Base-by-base conservation (phyloP, 2,113 vertebrate genomes). In the Anarhynchus alexandrinus region DNA sequence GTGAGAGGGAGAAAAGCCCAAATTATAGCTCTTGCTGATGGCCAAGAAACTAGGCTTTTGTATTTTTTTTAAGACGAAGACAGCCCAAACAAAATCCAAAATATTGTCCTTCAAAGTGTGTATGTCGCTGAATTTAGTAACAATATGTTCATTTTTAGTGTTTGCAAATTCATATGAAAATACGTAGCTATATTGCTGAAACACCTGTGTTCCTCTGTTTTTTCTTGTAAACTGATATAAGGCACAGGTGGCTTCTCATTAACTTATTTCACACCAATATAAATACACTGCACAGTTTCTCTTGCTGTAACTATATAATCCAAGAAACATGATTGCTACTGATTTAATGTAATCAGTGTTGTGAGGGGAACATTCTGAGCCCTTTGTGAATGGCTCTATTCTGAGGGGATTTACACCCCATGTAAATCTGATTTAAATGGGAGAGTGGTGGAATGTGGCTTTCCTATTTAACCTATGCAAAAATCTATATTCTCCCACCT, bases 211-310 rank as follows among this genome's bases (percentile, higher is more conserved):
- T 96, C 82, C n/a, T 66, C 59, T 89, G 74, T 74, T 87, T 95
- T 85, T 12, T 64, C 69, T 78, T 94, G 93, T 88, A 97, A 96
- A 95, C 79, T 71, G 91, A 92, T 91, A 82, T 7, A 95, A 96
- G 76, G 61, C 94, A 94, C 96, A 97, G 97, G 98, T 98, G 97
- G 95, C 73, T 96, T 70, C 92, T 97, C 96, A 90, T 98, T 98
- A 97, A 97, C 95, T 97, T 97, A 97, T 97, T 98, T 97, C 97
- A 93, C 95, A 96, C 95, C 97, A 98, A 98, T 97, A 97, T 95
- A 98, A 98, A 97, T 96, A 98, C 18, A 27, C 61, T 57, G 91
- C 94, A 82, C 86, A 88, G 82, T 97, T 96, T 94, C 90, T 91
- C 90, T 90, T 92, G 73, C 90, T 96, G 94, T 94, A 97, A 92